Evolutionary conservation across 2,113 vertebrate genomes (phyloP).

Genomic region (Acinonyx jubatus): DNA sequence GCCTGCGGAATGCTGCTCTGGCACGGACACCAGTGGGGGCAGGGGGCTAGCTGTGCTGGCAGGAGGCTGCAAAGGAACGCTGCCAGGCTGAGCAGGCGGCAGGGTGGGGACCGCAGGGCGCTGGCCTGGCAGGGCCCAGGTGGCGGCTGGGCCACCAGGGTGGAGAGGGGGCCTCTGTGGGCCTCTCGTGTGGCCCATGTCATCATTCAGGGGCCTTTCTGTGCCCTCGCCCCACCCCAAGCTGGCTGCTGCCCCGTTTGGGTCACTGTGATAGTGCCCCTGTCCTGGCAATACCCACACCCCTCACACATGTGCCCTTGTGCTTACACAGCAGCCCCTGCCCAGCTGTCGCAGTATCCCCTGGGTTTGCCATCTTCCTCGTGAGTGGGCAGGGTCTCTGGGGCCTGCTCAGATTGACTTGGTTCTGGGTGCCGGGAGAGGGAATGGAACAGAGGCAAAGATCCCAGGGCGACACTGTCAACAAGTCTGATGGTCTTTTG

Average conservation of each 20-base stretch:
- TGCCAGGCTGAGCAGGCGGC: conserved; percentile 46
- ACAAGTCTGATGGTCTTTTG: neutral
- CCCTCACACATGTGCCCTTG: too few relatives aligned
- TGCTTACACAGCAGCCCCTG: neutral
- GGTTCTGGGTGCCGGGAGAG: neutral
- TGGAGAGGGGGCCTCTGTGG: neutral
- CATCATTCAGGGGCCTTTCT: neutral
- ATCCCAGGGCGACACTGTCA: neutral
- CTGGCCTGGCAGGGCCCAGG: neutral
- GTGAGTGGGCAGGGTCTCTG: neutral
- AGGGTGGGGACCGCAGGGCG: conserved; percentile 4
- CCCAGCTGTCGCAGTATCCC: neutral
- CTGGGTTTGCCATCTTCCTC: neutral
- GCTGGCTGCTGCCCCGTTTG: neutral
- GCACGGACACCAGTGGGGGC: conserved; percentile 70
- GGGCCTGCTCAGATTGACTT: neutral
- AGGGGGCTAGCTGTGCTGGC: conserved; percentile 64
- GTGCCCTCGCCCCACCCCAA: neutral
- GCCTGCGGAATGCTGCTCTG: conserved; percentile 74
- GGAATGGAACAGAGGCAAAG: neutral
- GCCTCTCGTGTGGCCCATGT: neutral
- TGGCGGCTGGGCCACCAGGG: neutral
- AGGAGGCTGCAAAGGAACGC: conserved; percentile 36
- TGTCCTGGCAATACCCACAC: neutral
- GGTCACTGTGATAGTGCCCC: neutral